These are phyloP conservation scores for Drosophila truncata DNA, from an alignment of 1,140 invertebrate genomes.

Conservation along the genomic window DNA sequence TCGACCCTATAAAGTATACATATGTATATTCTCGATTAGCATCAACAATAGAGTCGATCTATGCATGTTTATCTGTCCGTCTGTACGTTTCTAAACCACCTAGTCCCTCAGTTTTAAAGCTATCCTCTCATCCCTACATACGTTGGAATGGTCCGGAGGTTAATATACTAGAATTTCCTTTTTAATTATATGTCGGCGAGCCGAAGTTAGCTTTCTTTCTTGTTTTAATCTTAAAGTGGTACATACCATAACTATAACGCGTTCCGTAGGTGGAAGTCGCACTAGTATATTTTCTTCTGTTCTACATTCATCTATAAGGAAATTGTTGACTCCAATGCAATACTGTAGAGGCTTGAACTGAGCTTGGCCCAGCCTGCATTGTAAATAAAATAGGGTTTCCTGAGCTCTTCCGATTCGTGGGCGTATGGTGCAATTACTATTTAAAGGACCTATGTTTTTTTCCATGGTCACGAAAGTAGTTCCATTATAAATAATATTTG, in stretches of 20 bases:
- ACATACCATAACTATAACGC: conserved; percentile 12
- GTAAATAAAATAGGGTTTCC: conserved; percentile 8
- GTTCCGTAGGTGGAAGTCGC: conserved; percentile 2
- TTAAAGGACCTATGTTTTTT: conserved; percentile 6
- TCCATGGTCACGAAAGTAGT: conserved; percentile 2
- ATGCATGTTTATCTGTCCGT: too few species aligned
- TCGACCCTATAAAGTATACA: too few species aligned
- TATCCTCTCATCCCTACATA: too few species aligned
- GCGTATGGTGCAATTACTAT: conserved; percentile 1
- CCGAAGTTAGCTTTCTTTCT: too few species aligned
- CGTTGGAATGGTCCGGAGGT: too few species aligned
- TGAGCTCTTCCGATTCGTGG: conserved; percentile 1
- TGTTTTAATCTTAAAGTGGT: neutral
- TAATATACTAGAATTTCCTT: too few species aligned
- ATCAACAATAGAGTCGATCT: too few species aligned
- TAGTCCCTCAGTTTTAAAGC: too few species aligned
- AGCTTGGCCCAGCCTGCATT: conserved; percentile 1
- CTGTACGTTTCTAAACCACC: too few species aligned
- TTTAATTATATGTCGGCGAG: too few species aligned
- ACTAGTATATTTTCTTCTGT: conserved; percentile 5
- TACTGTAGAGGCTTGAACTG: conserved; percentile 13
- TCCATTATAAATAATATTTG: conserved; percentile 13
- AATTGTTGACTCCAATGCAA: neutral
- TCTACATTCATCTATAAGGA: conserved; percentile 10
- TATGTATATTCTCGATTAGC: too few species aligned